phyloP scores from a whole-genome alignment of 2,113 vertebrate genomes.

The Zonotrichia leucophrys region DNA sequence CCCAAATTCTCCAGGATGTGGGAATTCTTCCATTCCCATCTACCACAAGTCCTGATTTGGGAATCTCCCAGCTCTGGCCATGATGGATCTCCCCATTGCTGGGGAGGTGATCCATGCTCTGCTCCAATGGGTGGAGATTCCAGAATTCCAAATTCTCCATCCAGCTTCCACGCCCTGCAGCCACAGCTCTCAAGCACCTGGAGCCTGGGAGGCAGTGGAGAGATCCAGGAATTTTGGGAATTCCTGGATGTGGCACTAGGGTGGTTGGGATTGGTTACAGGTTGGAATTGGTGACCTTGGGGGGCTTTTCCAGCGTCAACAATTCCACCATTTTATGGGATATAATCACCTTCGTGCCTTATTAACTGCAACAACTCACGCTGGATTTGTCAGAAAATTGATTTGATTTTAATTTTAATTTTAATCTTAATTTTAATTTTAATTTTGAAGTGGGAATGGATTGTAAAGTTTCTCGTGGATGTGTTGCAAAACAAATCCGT shows the following conservation, averaged over 20 bases:
- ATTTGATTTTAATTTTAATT: too few relatives aligned
- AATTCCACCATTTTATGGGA: neutral
- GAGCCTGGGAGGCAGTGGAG: neutral
- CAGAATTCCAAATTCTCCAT: neutral
- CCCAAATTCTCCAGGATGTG: rapidly evolving
- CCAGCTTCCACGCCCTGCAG: neutral
- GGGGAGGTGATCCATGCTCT: neutral
- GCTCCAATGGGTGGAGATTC: rapidly evolving
- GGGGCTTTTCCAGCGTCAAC: neutral
- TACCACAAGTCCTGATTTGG: too few relatives aligned
- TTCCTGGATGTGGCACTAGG: neutral
- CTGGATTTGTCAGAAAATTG: neutral
- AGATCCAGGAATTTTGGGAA: neutral
- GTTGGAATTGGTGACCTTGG: neutral
- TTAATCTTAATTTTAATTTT: too few relatives aligned
- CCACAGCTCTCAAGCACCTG: neutral
- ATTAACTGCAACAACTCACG: rapidly evolving
- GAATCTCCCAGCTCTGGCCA: neutral
- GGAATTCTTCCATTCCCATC: neutral
- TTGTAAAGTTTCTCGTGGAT: neutral
- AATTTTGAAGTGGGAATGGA: too few relatives aligned
- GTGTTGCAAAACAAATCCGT: neutral
- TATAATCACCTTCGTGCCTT: neutral
- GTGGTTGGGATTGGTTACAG: rapidly evolving
- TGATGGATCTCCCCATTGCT: neutral